Percentiles rank a stretch among this genome's conserved stretches.
phyloP scores from a whole-genome alignment of 2,888 invertebrate species.

The Aphodius sticticus region DNA sequence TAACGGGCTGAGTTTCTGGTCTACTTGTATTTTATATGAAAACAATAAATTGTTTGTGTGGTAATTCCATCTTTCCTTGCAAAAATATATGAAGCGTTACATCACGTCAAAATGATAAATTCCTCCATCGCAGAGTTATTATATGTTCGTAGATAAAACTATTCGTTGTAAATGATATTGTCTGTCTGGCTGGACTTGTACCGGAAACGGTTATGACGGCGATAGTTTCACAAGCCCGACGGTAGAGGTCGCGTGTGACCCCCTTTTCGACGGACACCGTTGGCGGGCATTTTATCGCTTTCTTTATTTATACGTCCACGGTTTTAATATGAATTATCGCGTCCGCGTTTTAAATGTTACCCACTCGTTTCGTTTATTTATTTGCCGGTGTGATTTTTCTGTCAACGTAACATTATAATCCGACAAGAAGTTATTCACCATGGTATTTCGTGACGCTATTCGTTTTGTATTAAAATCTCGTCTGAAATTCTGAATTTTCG shows the following conservation, averaged over 20 bases:
- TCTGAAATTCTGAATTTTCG: too few relatives aligned
- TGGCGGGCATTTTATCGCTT: slow-evolving; percentile 24
- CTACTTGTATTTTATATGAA: too few relatives aligned
- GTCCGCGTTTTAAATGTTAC: neutral
- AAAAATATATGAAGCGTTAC: neutral
- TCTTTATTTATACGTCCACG: slow-evolving; percentile 12
- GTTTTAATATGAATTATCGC: slow-evolving; percentile 23
- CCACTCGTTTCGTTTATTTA: neutral
- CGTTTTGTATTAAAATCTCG: too few relatives aligned
- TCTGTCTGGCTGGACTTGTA: slow-evolving; percentile 12
- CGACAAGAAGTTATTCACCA: too few relatives aligned
- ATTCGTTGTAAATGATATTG: slow-evolving; percentile 22
- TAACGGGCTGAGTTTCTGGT: too few relatives aligned
- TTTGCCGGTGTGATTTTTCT: neutral
- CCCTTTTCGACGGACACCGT: slow-evolving; percentile 14
- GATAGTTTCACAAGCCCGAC: slow-evolving; percentile 11
- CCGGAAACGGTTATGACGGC: slow-evolving; percentile 13
- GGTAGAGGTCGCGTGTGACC: slow-evolving; percentile 12
- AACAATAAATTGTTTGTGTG: too few relatives aligned
- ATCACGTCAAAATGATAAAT: neutral
- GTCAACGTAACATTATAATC: neutral
- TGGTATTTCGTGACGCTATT: too few relatives aligned
- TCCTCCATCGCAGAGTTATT: neutral
- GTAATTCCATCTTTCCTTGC: too few relatives aligned
- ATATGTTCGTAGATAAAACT: neutral